Base-by-base conservation (phyloP, 2,797 vertebrate species). In the Nannoperca obscura region DNA sequence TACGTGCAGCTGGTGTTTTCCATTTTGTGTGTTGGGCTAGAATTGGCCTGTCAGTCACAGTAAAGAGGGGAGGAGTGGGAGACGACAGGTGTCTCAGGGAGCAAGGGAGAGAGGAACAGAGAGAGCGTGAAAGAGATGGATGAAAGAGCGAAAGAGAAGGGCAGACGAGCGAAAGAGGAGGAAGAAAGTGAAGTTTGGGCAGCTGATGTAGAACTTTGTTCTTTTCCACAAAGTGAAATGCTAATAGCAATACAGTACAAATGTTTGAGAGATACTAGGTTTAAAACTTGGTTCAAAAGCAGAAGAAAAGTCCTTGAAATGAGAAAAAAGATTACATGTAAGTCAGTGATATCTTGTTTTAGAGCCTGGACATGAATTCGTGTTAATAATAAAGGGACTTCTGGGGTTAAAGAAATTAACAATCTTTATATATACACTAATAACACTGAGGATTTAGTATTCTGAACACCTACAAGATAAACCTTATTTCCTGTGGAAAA, bases 31-130 rank as follows among this genome's bases (percentile, higher is more conserved):
- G 71, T 55, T 40, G 57, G 68, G 58, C 74, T 80, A 65, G 80
- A 91, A 93, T 91, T 92, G 89, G 82, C 85, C 84, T 91, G 93
- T 93, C 91, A 93, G 71, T 94, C 91, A 89, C 82, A 79, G 74
- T 80, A 80, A 85, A 88, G 80, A 61, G 63, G 65, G 84, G 69
- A 83, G 82, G 77, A 85, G 85, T 84, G 72, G 66, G 82, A 86
- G 84, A 86, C 50, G 82, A 90, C 88, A 91, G 90, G 90, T 90
- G 91, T 79, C 49, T 50, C 60, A 52, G 60, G 70, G 75, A 85
- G 71, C 12, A 19, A 64, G 72, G 58, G 79, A 78, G 75, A 58
- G 64, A 71, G 53, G 57, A 22, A 72, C 53, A 68, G 70, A 64
- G 54, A 69, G 61, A 59, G 71, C 54, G 69, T 75, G 82, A 90